Base-by-base conservation (phyloP, 2,888 invertebrate genomes). In the Drosophila siamana region DNA sequence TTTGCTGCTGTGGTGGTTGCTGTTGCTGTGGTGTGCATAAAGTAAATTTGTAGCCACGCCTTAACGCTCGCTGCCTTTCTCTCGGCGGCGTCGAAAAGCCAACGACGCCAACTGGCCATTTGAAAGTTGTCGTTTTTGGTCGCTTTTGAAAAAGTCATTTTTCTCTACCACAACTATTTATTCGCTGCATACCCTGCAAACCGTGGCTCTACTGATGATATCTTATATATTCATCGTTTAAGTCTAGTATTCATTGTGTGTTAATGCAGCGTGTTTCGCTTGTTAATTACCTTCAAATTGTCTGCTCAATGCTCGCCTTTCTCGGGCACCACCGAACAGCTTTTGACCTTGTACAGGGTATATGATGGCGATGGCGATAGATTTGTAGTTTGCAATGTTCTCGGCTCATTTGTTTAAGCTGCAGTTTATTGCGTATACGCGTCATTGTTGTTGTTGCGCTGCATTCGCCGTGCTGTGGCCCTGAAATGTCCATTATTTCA, bases 401-500 rank as follows among this genome's bases (percentile, higher is more conserved):
- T 15, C n/a, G 4, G 16, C 26, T 3, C 22, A 26, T 41, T 59
- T 50, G 40, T n/a, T 36, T 38, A n/a, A 30, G 36, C 38, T 33
- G 11, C 6, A 59, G 7, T 28, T 41, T 46, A 41, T 65, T 71
- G 60, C 69, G 71, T 69, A 71, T 69, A 69, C 71, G 71, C 71
- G 9, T 19, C 13, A 19, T 22, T 51, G 24, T 19, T 48, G n/a
- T 22, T 59, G 38, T 40, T 50, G 40, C 55, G n/a, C n/a, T n/a
- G n/a, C n/a, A 38, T 61, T 63, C 36, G 22, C 15, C 30, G 26
- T 13, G 22, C 22, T 44, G 38, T 41, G 80, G 54, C 83, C 82
- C 68, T 82, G 82, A 79, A 72, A 67, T 78, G 67, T 74, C 38
- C 51, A 80, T 80, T 80, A 81, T 78, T 83, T 77, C 78, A 74